Evolutionary conservation across 92 coral and sea anemone species (phyloP), one percentile per base, ranked within the genome.

Genomic region (Porites cylindrica): DNA sequence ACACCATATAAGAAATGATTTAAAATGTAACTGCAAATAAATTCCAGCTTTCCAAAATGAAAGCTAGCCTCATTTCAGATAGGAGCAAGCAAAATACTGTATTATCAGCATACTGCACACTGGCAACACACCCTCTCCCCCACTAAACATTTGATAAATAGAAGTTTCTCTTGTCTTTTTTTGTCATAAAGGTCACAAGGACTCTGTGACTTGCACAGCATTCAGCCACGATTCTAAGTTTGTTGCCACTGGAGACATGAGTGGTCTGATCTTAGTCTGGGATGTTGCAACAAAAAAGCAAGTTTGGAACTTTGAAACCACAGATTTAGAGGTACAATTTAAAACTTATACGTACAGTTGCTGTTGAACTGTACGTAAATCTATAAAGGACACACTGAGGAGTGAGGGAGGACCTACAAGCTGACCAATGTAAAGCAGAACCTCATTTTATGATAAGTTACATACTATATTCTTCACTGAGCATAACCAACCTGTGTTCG

Each of bases 221-320:
- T 95, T 97, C 75, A 97, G 96, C 82, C 95, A 92, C 87, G 99
- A 97, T 76, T 93, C 97, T 10, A 95, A 95, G 79, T 87, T 93
- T 87, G 98, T 95, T 52, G 96, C 98, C 10, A 95, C 98, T 4
- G 99, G 96, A 32, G 99, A 97, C 62, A 97, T 97, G 99, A 95
- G 99, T 93, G 99, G 99, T 10, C 12, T 93, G 10, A 89, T 97
- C 75, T 95, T 91, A 82, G 99, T 95, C 51, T 97, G 99, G 99
- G 93, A 88, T 66, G 56, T 84, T 47, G 90, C 83, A 16, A 93
- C 77, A 18, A 94, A 91, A 52, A 90, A 90, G 63, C 94, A 97
- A 88, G 84, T 94, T 74, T 97, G 99, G 98, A 86, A 89, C 65
- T 97, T 95, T 89, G 99, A 97, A 76, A 88, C 96, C 66, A 91